Evolutionary conservation across 2,797 vertebrate genomes (phyloP).

Genomic region (Sardinella longiceps): DNA sequence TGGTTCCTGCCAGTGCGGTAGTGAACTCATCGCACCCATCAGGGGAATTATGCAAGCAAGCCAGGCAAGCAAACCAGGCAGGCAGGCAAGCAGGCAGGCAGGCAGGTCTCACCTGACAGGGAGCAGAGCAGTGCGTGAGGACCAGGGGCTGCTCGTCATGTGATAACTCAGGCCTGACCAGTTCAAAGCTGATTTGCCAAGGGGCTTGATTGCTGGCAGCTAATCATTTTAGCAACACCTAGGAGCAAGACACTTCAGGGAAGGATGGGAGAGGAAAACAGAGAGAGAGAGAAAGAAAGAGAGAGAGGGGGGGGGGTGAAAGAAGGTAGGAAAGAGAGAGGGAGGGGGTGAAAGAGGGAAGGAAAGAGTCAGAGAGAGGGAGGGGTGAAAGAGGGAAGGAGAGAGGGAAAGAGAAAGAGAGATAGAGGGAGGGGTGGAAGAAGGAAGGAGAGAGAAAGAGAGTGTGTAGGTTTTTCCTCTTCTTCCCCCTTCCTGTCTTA

Average conservation of each 20-base stretch:
- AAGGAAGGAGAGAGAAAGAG: slow-evolving; percentile 36
- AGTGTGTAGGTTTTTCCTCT: slow-evolving; percentile 36
- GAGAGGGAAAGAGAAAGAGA: slow-evolving; percentile 1
- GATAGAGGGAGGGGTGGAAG: slow-evolving; percentile 25
- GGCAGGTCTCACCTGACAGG: slow-evolving; percentile 75
- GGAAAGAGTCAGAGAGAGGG: too few species aligned
- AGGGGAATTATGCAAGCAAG: slow-evolving; percentile 80
- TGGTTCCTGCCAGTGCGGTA: slow-evolving; percentile 72
- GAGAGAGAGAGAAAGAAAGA: slow-evolving; percentile 15
- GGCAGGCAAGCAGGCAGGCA: slow-evolving; percentile 64
- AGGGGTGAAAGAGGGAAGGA: slow-evolving; percentile 3
- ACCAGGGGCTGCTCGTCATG: slow-evolving; percentile 70
- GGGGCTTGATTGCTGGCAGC: slow-evolving; percentile 73
- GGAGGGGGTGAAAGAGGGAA: too few species aligned
- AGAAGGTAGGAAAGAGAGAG: slow-evolving; percentile 34
- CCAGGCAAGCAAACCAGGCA: slow-evolving; percentile 73
- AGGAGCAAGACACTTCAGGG: slow-evolving; percentile 60
- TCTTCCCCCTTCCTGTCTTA: slow-evolving; percentile 47
- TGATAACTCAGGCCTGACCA: slow-evolving; percentile 76
- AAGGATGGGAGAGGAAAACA: slow-evolving; percentile 35
- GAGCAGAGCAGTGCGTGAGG: slow-evolving; percentile 54
- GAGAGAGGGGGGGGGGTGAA: slow-evolving; percentile 40
- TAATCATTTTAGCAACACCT: slow-evolving; percentile 79
- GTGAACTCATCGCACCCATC: slow-evolving; percentile 80
- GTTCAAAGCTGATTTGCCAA: slow-evolving; percentile 77